Conservation (phyloP, 2,888 invertebrate genomes). For the Anodontia alba region DNA sequence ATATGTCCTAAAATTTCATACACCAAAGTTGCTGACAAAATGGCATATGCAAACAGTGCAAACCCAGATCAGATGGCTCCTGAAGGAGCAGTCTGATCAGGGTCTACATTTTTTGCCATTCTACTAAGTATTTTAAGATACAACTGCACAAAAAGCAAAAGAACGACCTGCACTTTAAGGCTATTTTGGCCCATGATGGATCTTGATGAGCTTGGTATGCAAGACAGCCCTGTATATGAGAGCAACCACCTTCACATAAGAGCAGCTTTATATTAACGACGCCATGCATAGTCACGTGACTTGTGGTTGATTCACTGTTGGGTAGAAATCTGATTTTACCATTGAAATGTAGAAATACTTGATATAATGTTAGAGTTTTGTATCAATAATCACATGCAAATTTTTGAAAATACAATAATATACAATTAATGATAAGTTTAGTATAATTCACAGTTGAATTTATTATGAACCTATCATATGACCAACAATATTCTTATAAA, state of each 20-base stretch:
- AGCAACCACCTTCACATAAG: neutral
- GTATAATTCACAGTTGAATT: neutral
- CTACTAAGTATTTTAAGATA: too few relatives aligned
- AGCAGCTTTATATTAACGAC: neutral
- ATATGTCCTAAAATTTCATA: too few relatives aligned
- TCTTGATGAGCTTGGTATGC: neutral
- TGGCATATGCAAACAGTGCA: too few relatives aligned
- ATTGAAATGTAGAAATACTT: neutral
- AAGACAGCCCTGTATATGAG: neutral
- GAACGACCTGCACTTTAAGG: neutral
- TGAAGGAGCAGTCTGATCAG: too few relatives aligned
- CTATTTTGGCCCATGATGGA: neutral
- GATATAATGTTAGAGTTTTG: neutral
- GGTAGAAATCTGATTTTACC: neutral
- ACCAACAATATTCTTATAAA: too few relatives aligned
- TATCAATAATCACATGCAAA: neutral
- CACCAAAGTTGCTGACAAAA: too few relatives aligned
- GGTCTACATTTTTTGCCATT: too few relatives aligned
- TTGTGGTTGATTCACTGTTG: neutral
- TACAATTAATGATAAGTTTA: neutral
- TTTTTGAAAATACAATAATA: too few relatives aligned
- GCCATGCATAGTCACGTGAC: neutral
- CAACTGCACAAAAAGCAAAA: too few relatives aligned
- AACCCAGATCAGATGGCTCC: too few relatives aligned
- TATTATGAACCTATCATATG: too few relatives aligned